These are phyloP conservation scores for Dryobates pubescens DNA, from an alignment of 2,797 vertebrate genomes.

Conservation along the genomic window DNA sequence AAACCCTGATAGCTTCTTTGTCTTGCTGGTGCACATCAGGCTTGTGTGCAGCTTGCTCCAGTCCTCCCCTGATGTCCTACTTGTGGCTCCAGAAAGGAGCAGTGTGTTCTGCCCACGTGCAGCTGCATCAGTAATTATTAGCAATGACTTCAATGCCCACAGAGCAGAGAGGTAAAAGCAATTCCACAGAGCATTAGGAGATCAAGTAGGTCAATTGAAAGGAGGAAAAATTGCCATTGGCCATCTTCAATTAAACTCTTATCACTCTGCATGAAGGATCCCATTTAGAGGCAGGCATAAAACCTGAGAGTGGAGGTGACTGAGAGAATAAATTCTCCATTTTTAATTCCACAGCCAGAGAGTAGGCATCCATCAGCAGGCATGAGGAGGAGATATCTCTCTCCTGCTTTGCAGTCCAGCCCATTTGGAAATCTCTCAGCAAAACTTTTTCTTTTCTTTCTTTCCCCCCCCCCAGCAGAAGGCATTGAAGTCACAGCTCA, in stretches of 20 bases:
- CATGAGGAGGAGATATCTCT: neutral
- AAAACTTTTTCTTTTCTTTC: neutral
- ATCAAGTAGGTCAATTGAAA: conserved; percentile 58
- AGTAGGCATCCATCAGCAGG: conserved; percentile 23
- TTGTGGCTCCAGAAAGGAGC: neutral
- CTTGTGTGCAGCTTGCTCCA: neutral
- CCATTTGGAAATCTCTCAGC: neutral
- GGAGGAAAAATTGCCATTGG: conserved; percentile 43
- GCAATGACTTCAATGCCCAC: neutral
- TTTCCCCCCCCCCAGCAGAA: neutral
- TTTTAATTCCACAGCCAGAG: conserved; percentile 40
- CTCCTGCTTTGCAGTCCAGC: neutral
- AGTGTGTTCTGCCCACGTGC: neutral
- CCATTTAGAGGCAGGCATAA: conserved; percentile 58
- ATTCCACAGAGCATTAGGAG: conserved; percentile 34
- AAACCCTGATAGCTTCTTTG: neutral
- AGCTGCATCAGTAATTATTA: neutral
- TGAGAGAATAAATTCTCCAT: conserved; percentile 33
- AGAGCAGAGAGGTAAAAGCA: conserved; percentile 58
- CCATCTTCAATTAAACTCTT: conserved; percentile 66
- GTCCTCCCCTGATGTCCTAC: fast-evolving
- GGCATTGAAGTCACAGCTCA: neutral
- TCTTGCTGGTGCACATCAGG: neutral
- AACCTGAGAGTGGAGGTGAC: conserved; percentile 38
- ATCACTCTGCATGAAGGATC: conserved; percentile 51